A percentile compares a stretch with the other conserved stretches of the same genome.
phyloP scores from a whole-genome alignment of 1,140 invertebrate genomes.

The Macrotrachela quadricornifera region DNA sequence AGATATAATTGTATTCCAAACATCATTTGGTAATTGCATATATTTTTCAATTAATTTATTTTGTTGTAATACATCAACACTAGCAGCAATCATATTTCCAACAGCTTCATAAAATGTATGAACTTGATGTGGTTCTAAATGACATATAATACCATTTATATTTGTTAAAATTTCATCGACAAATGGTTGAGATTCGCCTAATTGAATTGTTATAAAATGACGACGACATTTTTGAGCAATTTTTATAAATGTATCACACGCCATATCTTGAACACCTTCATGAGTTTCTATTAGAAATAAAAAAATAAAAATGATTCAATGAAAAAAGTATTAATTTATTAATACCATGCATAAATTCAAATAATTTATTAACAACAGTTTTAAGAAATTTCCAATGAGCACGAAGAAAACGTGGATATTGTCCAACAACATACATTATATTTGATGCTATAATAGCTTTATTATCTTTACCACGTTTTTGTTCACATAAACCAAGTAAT shows the following conservation, averaged over 20 bases:
- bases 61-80: constrained; percentile 50
- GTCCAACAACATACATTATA: constrained; percentile 99
- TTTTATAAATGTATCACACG: constrained; percentile 99
- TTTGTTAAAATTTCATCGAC: constrained; percentile 93
- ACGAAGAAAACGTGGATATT: constrained; percentile 89
- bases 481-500: constrained; percentile 86
- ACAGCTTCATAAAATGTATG: constrained; percentile 99
- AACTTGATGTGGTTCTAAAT: constrained; percentile 90
- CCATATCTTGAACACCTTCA: constrained; percentile 94
- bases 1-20: constrained; percentile 95
- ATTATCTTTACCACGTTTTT: constrained; percentile 98
- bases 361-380: constrained; percentile 98
- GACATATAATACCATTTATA: constrained; percentile 92
- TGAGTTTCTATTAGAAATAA: constrained; percentile 52
- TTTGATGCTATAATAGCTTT: constrained; percentile 99
- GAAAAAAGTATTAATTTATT: no score
- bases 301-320: no score
- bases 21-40: constrained; percentile 89
- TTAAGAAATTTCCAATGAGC: constrained; percentile 99
- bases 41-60: constrained; percentile 87
- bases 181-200: constrained; percentile 85
- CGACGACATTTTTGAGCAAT: constrained; percentile 91
- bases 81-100: constrained; percentile 92
- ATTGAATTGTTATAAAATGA: constrained; percentile 81
- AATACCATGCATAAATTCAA: constrained; percentile 97